Evolutionary conservation across 2,888 invertebrate species (phyloP).

Genomic region (Aleiodes alternator): DNA sequence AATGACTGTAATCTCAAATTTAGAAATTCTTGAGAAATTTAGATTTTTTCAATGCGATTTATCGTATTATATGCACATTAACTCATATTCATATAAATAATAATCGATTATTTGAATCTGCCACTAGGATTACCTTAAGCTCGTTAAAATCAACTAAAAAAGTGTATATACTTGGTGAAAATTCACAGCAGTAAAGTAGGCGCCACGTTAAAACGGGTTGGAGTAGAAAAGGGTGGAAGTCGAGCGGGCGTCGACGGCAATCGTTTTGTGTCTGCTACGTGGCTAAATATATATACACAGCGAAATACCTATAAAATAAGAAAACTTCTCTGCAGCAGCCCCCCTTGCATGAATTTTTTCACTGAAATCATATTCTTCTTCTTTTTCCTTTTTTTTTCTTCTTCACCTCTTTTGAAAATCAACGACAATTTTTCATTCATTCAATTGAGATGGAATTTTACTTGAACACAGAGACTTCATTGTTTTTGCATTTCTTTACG

Average conservation of each 20-base stretch:
- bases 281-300: constrained; percentile 65
- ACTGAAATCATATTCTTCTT: neutral
- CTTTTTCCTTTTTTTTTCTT: neutral
- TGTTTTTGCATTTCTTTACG: constrained; percentile 24
- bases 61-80: no score
- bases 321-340: constrained; percentile 24
- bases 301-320: constrained; percentile 41
- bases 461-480: constrained; percentile 12
- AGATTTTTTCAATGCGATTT: no score
- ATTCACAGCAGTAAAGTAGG: constrained; percentile 26
- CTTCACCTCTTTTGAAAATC: neutral
- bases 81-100: no score
- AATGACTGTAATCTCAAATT: no score
- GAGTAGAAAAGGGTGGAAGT: constrained; percentile 31
- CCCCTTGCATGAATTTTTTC: neutral
- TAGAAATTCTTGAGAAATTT: no score
- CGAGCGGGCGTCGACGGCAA: constrained; percentile 64
- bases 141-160: neutral
- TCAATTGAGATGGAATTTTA: constrained; percentile 2
- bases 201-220: constrained; percentile 32
- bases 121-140: no score
- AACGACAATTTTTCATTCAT: constrained; percentile 33
- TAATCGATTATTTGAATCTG: no score
- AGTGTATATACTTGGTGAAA: neutral
- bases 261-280: constrained; percentile 71